Conservation (phyloP, 2,888 invertebrate genomes). For the Xanthia icteritia region DNA sequence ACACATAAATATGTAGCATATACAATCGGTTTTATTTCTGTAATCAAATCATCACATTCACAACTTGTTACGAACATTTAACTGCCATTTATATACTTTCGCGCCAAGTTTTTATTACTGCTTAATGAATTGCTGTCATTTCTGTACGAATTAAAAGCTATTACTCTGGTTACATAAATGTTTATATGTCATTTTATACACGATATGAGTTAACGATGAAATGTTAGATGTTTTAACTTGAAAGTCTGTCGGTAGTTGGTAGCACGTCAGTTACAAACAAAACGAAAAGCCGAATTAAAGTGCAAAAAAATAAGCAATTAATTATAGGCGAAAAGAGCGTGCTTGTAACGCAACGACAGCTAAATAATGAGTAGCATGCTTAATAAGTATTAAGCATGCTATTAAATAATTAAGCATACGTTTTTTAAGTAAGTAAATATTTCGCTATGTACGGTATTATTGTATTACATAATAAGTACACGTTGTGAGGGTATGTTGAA, state of each 20-base stretch:
- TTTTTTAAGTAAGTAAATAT: no score
- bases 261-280: not conserved
- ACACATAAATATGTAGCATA: slow-evolving; percentile 20
- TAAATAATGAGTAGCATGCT: not conserved
- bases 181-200: slow-evolving; percentile 16
- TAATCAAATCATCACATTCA: slow-evolving; percentile 44
- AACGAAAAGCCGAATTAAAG: not conserved
- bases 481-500: no score
- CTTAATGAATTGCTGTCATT: slow-evolving; percentile 45
- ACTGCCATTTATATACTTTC: slow-evolving; percentile 49
- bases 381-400: not conserved
- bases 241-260: not conserved
- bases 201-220: slow-evolving; percentile 12
- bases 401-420: not conserved
- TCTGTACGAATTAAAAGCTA: slow-evolving; percentile 23
- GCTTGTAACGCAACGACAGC: not conserved
- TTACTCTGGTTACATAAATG: slow-evolving; percentile 44
- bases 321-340: not conserved
- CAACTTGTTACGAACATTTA: slow-evolving; percentile 14
- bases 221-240: slow-evolving; percentile 3
- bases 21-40: slow-evolving; percentile 48
- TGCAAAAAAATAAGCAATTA: not conserved
- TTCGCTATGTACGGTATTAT: no score
- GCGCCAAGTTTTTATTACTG: slow-evolving; percentile 39
- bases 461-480: no score